These are phyloP conservation scores for Chondrilla cf. caribensis DNA, from an alignment of 37 sponge, comb jelly and placozoan genomes.

Conservation along the genomic window DNA sequence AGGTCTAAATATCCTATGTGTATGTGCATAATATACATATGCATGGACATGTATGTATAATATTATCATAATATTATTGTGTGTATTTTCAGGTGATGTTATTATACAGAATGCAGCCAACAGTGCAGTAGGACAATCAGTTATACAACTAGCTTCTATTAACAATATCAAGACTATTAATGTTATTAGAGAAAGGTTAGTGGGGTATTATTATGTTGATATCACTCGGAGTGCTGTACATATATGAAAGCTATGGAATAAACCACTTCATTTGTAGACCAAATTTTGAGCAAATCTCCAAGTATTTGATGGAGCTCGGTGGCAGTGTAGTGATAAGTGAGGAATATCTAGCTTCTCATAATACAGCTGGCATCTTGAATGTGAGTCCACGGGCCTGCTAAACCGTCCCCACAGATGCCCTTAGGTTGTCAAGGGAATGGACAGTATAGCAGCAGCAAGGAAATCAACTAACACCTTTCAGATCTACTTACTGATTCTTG, in stretches of 20 bases:
- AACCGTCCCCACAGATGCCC: too few species aligned
- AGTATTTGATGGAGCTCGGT: conserved; percentile 9
- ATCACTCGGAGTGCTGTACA: too few species aligned
- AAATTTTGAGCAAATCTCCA: neutral
- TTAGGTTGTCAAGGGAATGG: too few species aligned
- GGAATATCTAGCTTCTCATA: neutral
- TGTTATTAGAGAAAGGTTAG: conserved; percentile 74
- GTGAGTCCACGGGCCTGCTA: too few species aligned
- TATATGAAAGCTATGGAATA: too few species aligned
- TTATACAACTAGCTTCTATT: conserved; percentile 80
- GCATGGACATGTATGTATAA: neutral
- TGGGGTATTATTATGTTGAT: too few species aligned
- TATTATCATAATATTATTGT: neutral
- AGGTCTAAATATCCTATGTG: too few species aligned
- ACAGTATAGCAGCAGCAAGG: too few species aligned
- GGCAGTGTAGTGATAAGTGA: conserved; percentile 17
- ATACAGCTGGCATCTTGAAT: neutral
- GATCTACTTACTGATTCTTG: too few species aligned
- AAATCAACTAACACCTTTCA: too few species aligned
- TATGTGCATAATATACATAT: too few species aligned
- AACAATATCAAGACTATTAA: conserved; percentile 82
- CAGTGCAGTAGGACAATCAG: conserved; percentile 91
- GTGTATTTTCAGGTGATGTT: conserved; percentile 50
- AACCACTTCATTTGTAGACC: neutral
- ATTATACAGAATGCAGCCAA: conserved; percentile 94